These are phyloP conservation scores for Chalcis sispes DNA, from an alignment of 2,888 invertebrate species.

Conservation along the genomic window DNA sequence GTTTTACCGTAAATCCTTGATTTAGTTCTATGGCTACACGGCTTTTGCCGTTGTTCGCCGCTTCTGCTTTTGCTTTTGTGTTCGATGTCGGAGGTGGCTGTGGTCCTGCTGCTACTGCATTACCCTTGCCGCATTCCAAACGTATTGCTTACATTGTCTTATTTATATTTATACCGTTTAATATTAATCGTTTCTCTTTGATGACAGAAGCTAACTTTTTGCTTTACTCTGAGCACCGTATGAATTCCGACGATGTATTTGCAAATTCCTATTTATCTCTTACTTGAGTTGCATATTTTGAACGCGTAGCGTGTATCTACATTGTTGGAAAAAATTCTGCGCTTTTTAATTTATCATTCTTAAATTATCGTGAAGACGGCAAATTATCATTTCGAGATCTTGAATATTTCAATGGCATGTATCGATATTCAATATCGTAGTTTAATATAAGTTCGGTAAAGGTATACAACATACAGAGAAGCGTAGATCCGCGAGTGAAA, in stretches of 20 bases:
- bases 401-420: constrained; percentile 21
- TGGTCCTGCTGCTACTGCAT: neutral
- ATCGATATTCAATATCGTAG: constrained; percentile 31
- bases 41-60: constrained; percentile 46
- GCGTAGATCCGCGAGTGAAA: neutral
- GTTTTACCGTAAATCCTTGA: constrained; percentile 64
- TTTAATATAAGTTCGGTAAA: constrained; percentile 41
- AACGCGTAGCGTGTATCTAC: too few relatives aligned
- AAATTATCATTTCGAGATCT: neutral
- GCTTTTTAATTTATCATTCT: too few relatives aligned
- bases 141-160: constrained; percentile 29
- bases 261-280: too few relatives aligned
- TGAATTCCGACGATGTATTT: too few relatives aligned
- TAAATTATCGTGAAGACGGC: too few relatives aligned
- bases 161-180: constrained; percentile 39
- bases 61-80: constrained; percentile 18
- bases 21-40: constrained; percentile 60
- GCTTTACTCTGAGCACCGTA: neutral
- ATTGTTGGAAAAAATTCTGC: too few relatives aligned
- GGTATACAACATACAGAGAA: neutral
- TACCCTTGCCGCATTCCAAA: too few relatives aligned
- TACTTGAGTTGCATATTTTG: too few relatives aligned
- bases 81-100: too few relatives aligned
- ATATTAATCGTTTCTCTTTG: constrained; percentile 27
- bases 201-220: neutral